These are phyloP conservation scores for Meiosimyza platycephala DNA, from an alignment of 2,888 invertebrate genomes.

Conservation along the genomic window DNA sequence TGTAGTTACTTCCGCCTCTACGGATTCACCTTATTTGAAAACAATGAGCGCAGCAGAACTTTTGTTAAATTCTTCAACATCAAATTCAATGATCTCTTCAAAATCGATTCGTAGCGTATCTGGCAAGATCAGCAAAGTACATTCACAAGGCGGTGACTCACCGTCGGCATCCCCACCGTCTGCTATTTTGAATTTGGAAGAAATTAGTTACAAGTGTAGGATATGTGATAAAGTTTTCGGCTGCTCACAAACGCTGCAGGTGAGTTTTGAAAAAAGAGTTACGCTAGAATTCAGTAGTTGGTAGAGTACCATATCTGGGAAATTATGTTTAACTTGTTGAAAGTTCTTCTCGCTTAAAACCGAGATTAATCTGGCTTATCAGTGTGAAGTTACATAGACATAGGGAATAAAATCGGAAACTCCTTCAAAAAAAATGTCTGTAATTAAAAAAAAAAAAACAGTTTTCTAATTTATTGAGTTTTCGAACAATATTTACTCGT, in stretches of 20 bases:
- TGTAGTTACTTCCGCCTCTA: not conserved
- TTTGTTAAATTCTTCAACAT: slow-evolving; percentile 35
- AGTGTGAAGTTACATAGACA: too few species aligned
- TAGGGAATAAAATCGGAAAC: too few species aligned
- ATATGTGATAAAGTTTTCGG: slow-evolving; percentile 67
- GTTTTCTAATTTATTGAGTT: too few species aligned
- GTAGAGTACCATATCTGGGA: too few species aligned
- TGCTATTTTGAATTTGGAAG: slow-evolving; percentile 50
- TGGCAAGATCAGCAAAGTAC: slow-evolving; percentile 25
- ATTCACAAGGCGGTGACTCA: too few species aligned
- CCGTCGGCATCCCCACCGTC: slow-evolving; percentile 27
- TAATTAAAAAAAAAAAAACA: too few species aligned
- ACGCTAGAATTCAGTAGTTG: too few species aligned
- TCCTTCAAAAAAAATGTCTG: too few species aligned
- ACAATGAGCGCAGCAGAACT: slow-evolving; percentile 39
- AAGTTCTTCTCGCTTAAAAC: too few species aligned
- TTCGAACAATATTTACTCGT: too few species aligned
- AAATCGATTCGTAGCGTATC: slow-evolving; percentile 42
- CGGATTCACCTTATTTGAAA: slow-evolving; percentile 34
- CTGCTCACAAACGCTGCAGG: slow-evolving; percentile 65
- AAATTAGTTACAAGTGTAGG: slow-evolving; percentile 64
- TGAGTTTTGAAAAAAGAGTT: slow-evolving; percentile 46
- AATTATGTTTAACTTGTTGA: too few species aligned
- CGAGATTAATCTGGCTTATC: too few species aligned
- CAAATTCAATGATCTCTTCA: slow-evolving; percentile 46